These are phyloP conservation scores for Brachyistius frenatus DNA, from an alignment of 2,113 vertebrate species.

Conservation along the genomic window DNA sequence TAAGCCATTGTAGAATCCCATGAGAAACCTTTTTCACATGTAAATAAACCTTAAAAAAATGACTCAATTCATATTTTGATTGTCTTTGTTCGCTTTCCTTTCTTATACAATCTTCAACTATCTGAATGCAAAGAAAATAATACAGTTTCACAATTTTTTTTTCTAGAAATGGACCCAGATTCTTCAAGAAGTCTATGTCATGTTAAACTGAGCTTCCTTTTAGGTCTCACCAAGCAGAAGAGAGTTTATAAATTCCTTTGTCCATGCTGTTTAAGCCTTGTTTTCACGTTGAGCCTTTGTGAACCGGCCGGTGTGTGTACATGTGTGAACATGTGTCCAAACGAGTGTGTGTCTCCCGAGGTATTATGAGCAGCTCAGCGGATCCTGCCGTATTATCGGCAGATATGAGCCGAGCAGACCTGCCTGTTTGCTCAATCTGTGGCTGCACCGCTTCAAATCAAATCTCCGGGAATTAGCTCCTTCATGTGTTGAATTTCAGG, in stretches of 20 bases:
- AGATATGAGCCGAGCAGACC: slow-evolving; percentile 51
- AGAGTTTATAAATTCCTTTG: background rate
- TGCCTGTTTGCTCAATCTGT: slow-evolving; percentile 64
- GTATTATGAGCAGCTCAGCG: slow-evolving; percentile 41
- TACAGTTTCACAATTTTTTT: too few species aligned
- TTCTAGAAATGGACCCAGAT: too few species aligned
- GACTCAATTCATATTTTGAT: too few species aligned
- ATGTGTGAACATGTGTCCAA: slow-evolving; percentile 10
- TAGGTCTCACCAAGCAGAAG: background rate
- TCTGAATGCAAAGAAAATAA: too few species aligned
- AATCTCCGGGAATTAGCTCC: slow-evolving; percentile 59
- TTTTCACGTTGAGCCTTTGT: slow-evolving; percentile 14
- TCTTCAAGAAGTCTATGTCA: too few species aligned
- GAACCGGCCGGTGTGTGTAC: slow-evolving; percentile 5
- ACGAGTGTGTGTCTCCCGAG: slow-evolving; percentile 2
- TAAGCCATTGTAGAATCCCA: too few species aligned
- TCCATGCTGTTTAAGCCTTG: background rate
- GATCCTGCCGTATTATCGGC: slow-evolving; percentile 44
- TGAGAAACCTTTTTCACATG: too few species aligned
- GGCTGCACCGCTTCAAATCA: slow-evolving; percentile 50
- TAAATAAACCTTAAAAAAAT: background rate
- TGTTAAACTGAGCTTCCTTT: background rate
- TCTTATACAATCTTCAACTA: too few species aligned
- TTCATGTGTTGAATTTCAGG: slow-evolving; percentile 52
- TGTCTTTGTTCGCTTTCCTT: too few species aligned